Conservation (phyloP, 2,113 vertebrate species). For the Lophotis ruficrista region DNA sequence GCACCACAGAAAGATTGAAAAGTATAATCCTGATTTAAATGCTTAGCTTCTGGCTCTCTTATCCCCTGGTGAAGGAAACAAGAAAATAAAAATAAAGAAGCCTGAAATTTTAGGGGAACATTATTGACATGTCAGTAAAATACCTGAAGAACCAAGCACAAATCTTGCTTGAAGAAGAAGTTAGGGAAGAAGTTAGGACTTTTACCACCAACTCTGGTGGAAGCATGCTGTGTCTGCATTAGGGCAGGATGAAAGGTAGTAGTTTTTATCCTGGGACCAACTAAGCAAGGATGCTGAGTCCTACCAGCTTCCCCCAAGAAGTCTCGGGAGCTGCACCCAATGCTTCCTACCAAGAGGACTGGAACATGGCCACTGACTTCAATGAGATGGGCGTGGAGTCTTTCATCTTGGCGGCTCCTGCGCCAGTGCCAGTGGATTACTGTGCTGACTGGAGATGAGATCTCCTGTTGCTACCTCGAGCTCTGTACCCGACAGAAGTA, state of each 20-base stretch:
- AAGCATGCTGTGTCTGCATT: background rate
- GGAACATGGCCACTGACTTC: background rate
- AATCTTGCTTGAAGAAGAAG: background rate
- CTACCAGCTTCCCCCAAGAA: background rate
- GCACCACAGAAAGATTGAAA: background rate
- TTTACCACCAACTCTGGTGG: background rate
- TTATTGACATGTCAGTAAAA: background rate
- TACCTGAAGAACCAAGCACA: background rate
- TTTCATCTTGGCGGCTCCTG: rapidly evolving
- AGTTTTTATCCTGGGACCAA: background rate
- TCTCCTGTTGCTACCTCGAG: background rate
- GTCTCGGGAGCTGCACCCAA: background rate
- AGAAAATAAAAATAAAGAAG: background rate
- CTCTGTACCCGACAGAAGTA: background rate
- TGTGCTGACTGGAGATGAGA: background rate
- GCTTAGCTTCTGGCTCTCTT: background rate
- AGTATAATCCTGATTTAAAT: background rate
- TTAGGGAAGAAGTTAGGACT: background rate
- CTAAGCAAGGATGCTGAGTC: background rate
- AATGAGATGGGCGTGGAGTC: rapidly evolving
- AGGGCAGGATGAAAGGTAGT: background rate
- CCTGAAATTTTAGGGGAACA: background rate
- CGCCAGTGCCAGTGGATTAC: rapidly evolving
- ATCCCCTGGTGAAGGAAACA: background rate
- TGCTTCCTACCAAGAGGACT: background rate